These are phyloP conservation scores for Drosophila sechellia DNA, from an alignment of 1,140 invertebrate species.

Conservation along the genomic window DNA sequence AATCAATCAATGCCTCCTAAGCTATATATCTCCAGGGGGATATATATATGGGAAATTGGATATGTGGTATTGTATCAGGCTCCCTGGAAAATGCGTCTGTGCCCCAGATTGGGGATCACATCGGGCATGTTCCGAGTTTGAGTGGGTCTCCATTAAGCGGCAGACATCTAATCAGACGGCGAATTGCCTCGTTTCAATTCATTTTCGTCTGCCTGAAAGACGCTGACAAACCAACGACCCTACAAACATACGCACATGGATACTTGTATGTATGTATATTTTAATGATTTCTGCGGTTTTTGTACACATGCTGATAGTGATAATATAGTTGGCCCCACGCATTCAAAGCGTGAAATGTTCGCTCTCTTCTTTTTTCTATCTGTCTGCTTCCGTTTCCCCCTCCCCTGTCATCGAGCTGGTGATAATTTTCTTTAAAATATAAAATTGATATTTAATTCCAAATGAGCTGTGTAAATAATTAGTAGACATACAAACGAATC, in stretches of 20 bases:
- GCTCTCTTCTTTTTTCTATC: not conserved
- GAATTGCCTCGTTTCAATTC: conserved; percentile 10
- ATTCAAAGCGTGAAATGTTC: conserved; percentile 22
- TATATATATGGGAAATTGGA: not conserved
- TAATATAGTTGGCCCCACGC: conserved; percentile 27
- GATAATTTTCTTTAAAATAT: conserved; percentile 3
- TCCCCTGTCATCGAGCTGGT: not conserved
- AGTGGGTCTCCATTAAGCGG: conserved; percentile 8
- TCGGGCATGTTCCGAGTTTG: not conserved
- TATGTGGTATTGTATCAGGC: not conserved
- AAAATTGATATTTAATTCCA: not conserved
- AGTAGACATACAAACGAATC: not conserved
- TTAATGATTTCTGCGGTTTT: conserved; percentile 17
- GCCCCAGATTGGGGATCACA: not conserved
- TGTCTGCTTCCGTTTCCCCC: conserved; percentile 13
- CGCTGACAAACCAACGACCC: conserved; percentile 2
- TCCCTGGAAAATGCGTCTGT: not conserved
- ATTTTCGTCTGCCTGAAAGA: conserved; percentile 10
- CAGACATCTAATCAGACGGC: conserved; percentile 30
- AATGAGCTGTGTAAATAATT: not conserved
- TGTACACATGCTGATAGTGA: conserved; percentile 23
- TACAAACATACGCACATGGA: not conserved
- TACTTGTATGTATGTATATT: not conserved
- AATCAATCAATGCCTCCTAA: not conserved
- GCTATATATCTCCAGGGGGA: not conserved